Base-by-base conservation (phyloP, 2,888 invertebrate genomes). In the Tribolium freemani region DNA sequence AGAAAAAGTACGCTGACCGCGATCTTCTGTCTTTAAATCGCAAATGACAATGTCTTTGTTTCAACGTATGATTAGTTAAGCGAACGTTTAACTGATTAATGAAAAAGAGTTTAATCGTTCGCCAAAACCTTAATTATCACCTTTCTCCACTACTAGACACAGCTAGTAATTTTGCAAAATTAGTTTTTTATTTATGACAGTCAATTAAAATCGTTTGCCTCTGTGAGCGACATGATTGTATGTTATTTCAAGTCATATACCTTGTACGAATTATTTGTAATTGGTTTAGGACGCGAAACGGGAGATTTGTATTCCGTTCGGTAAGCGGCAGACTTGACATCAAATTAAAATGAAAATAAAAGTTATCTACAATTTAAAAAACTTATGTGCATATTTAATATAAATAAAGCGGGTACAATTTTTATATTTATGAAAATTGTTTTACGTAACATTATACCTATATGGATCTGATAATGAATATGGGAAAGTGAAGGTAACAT, bases 1-100 rank as follows among this genome's bases (percentile, higher is more conserved):
- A 69, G 53, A 60, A 60, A 53, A 70, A 63, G 70, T 69, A 48
- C 69, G 70, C 56, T 70, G 63, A 70, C 70, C 63, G 63, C 31
- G 46, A 30, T 60, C 21, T 21, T 66, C 57, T 53, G 58, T 44
- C 30, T 57, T 67, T 44, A 56, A 56, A 67, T 57, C 44, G 57
- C 68, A 57, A 63, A 46, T 54, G 54, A 67, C 57, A 56, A 4
- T 9, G 63, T 64, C 64, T 64, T 64, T 64, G 64, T 64, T 53
- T 16, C 38, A 13, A n/a, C 48, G 10, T 48, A 48, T 8, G 48
- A 46, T 45, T 10, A 21, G 16, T 46, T 11, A n/a, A 2, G 8
- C 9, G 9, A 38, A 2, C 38, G 38, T 38, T 38, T 38, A 38
- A n/a, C 8, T 0, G 38, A 26, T 26, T 1, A 26, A 26, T 26